A percentile compares a stretch with the other conserved stretches of the same genome.
These are phyloP conservation scores for Bovichtus diacanthus DNA, from an alignment of 2,797 vertebrate species.

Conservation along the genomic window DNA sequence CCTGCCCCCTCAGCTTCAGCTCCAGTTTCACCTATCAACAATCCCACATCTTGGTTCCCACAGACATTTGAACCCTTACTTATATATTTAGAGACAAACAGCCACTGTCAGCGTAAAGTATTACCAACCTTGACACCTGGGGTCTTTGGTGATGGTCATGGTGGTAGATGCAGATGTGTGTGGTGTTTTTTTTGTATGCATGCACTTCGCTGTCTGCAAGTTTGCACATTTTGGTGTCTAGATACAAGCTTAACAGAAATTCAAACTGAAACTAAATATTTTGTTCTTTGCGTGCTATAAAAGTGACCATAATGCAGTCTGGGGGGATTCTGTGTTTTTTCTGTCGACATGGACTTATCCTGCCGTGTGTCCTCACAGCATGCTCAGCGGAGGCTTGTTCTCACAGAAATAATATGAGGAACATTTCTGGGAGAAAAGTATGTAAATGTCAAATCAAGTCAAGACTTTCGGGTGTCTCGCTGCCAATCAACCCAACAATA, in stretches of 20 bases:
- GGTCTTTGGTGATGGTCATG: slow-evolving; percentile 26
- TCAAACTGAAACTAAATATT: slow-evolving; percentile 20
- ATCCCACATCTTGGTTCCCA: slow-evolving; percentile 45
- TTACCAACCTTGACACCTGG: slow-evolving; percentile 68
- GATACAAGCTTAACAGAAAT: slow-evolving; percentile 2
- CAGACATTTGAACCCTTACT: slow-evolving; percentile 65
- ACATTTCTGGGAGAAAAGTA: slow-evolving; percentile 23
- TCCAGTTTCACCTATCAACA: slow-evolving; percentile 71
- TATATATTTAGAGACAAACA: slow-evolving; percentile 77
- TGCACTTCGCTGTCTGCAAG: background rate
- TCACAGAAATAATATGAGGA: slow-evolving; percentile 29
- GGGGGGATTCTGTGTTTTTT: slow-evolving; percentile 32
- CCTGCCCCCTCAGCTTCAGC: slow-evolving; percentile 37
- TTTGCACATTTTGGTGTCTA: slow-evolving; percentile 2
- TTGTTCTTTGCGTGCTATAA: slow-evolving; percentile 15
- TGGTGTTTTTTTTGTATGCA: slow-evolving; percentile 13
- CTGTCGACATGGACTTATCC: slow-evolving; percentile 14
- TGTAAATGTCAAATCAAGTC: slow-evolving; percentile 39
- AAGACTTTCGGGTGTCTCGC: slow-evolving; percentile 23
- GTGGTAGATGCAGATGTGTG: slow-evolving; percentile 7
- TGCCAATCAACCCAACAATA: slow-evolving; percentile 21
- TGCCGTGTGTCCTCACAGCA: slow-evolving; percentile 23
- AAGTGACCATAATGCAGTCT: slow-evolving; percentile 28
- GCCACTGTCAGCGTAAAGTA: slow-evolving; percentile 62
- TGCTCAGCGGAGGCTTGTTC: slow-evolving; percentile 18